Conservation (phyloP, 1,140 invertebrate species). For the Musca vetustissima region DNA sequence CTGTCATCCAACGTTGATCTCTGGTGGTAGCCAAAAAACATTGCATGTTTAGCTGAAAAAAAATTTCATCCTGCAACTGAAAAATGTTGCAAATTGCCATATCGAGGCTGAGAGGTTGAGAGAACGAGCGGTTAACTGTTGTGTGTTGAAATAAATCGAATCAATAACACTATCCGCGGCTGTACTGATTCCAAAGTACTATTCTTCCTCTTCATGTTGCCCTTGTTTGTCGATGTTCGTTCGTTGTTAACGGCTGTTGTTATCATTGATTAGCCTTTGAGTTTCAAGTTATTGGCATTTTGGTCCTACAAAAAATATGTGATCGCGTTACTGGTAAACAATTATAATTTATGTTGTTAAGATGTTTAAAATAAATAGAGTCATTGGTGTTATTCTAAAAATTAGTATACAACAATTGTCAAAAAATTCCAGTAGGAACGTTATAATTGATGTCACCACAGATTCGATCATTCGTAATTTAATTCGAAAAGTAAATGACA, state of each 20-base stretch:
- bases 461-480: no score
- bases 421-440: no score
- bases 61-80: not conserved
- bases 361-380: no score
- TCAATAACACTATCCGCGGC: slow-evolving; percentile 5
- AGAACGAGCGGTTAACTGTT: not conserved
- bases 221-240: not conserved
- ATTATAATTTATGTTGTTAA: no score
- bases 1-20: not conserved
- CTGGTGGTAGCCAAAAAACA: not conserved
- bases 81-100: not conserved
- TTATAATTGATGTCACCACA: no score
- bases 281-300: no score
- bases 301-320: no score
- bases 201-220: not conserved
- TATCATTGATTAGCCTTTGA: slow-evolving; percentile 5
- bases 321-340: no score
- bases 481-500: no score
- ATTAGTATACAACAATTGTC: no score
- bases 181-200: no score
- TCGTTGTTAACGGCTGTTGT: slow-evolving; percentile 2
- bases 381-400: no score
- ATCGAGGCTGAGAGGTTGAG: not conserved
- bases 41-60: slow-evolving; percentile 12
- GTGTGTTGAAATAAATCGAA: slow-evolving; percentile 21